A percentile compares a stretch with the other conserved stretches of the same genome.
phyloP scores from a whole-genome alignment of 2,888 invertebrate genomes.

The Aphelenchoides bicaudatus region DNA sequence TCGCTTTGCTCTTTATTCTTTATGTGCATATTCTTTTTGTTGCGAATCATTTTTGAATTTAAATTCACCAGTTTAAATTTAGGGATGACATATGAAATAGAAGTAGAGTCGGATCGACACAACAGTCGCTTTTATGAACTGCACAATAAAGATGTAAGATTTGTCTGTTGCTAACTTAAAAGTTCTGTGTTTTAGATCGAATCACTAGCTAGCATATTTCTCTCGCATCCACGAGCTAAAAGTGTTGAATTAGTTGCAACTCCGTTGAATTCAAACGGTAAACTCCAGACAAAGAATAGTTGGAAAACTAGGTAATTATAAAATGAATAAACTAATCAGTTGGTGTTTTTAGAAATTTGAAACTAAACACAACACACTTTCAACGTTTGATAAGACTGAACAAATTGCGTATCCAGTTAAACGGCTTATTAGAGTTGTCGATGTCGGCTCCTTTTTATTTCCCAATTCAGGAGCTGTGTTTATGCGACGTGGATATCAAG shows the following conservation, averaged over 20 bases:
- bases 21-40: no score
- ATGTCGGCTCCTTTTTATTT: conserved; percentile 6
- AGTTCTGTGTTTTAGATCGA: background rate
- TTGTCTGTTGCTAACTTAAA: background rate
- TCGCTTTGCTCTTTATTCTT: no score
- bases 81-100: conserved; percentile 7
- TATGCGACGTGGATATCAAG: background rate
- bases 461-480: background rate
- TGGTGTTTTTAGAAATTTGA: background rate
- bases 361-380: conserved; percentile 1
- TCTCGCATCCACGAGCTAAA: background rate
- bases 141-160: background rate
- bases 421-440: background rate
- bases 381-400: background rate
- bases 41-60: no score
- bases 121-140: conserved; percentile 8
- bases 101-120: background rate
- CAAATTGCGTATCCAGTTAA: background rate
- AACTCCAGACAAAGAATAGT: background rate
- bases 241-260: background rate
- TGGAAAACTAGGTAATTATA: background rate
- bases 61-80: background rate
- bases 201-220: background rate
- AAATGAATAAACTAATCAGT: background rate
- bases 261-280: background rate